Base-by-base conservation (phyloP, 2,797 vertebrate genomes). In the Artibeus jamaicensis region DNA sequence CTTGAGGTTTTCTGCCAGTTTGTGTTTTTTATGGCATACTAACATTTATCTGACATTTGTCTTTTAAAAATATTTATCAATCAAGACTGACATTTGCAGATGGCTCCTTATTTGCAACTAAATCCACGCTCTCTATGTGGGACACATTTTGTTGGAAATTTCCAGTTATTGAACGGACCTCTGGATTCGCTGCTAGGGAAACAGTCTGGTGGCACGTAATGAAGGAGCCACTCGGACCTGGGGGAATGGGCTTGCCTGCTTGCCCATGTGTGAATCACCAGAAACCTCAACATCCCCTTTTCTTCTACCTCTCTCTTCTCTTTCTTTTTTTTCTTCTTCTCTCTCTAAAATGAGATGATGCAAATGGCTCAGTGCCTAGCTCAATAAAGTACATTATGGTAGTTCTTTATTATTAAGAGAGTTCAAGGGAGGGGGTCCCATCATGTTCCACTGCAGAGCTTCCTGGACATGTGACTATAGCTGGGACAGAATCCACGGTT, bases 41-140 rank as follows among this genome's bases (percentile, higher is more conserved):
- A 94, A 96, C 89, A 93, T 95, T 95, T 96, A 67, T 84, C 62
- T 94, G 77, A 81, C 29, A n/a, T 95, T 95, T 96, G 89, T 95
- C 85, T 79, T 96, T 76, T 59, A 92, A 96, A 93, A 46, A 65
- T 89, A 77, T 93, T 94, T 94, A 89, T 70, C 78, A 94, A 76
- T 70, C 59, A 78, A 90, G 73, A 74, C 46, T 92, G 82, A 90
- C 89, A 92, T 91, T 96, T 90, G 34, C 78, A 94, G 89, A 86
- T 67, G 65, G 50, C 59, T 92, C 55, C 39, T 91, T 76, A 86
- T 84, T 89, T 96, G 53, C 32, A 86, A 19, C 21, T 42, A 39
- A 88, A n/a, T 76, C 57, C 85, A 34, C 19, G 46, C 53, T 76
- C 44, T 82, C 15, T 77, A 3, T 22, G 19, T 76, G 73, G n/a